Evolutionary conservation across 2,888 invertebrate genomes (phyloP).

Genomic region (Litoditis marina): DNA sequence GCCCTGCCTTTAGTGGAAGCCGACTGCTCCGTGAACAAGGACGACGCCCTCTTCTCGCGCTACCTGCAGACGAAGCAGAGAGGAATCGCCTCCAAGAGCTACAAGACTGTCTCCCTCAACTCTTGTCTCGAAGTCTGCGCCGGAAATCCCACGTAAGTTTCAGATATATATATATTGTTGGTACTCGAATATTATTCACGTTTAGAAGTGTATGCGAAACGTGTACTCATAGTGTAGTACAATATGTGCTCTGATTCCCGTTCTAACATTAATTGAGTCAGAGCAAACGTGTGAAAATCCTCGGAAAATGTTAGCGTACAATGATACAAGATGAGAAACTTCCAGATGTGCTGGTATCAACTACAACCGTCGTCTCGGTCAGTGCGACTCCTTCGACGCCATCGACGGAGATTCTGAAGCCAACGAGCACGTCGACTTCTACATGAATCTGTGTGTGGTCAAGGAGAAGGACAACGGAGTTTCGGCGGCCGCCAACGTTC

Average conservation of each 20-base stretch:
- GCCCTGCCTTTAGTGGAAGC: slow-evolving; percentile 46
- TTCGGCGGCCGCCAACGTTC: slow-evolving; percentile 57
- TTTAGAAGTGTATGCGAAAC: no score
- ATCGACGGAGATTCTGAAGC: slow-evolving; percentile 49
- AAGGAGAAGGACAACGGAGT: slow-evolving; percentile 56
- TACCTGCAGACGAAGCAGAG: slow-evolving; percentile 57
- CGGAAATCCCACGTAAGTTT: slow-evolving; percentile 44
- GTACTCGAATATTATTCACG: no score
- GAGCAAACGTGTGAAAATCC: no score
- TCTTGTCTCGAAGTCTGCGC: slow-evolving; percentile 57
- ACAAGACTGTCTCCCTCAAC: slow-evolving; percentile 53
- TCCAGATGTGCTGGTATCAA: slow-evolving; percentile 59
- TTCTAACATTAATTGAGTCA: no score
- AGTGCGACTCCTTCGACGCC: slow-evolving; percentile 55
- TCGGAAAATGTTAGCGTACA: no score
- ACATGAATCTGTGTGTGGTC: slow-evolving; percentile 59
- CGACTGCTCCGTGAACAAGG: slow-evolving; percentile 50
- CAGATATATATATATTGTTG: no score
- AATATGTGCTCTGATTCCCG: no score
- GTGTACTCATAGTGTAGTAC: no score
- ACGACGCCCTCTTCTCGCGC: slow-evolving; percentile 57
- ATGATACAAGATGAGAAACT: no score
- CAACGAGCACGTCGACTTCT: slow-evolving; percentile 60
- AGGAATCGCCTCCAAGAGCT: slow-evolving; percentile 52
- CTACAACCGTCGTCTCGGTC: slow-evolving; percentile 59